phyloP scores from a whole-genome alignment of 2,888 invertebrate genomes.

The Tenthredo mesomela region DNA sequence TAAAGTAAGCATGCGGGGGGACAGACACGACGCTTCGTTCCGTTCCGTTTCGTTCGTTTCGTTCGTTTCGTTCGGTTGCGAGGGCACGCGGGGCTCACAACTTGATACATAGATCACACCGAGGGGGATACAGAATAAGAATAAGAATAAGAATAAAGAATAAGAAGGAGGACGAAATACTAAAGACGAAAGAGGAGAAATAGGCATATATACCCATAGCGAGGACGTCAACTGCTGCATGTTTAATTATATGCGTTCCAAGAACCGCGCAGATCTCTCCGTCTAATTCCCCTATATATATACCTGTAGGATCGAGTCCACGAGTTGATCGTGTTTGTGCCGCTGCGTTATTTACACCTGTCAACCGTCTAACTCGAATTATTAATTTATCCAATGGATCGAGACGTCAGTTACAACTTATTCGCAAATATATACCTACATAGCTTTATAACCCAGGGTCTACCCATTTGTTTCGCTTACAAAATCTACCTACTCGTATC shows the following conservation, averaged over 20 bases:
- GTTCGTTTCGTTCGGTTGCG: constrained; percentile 56
- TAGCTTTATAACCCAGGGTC: neutral
- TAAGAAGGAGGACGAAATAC: constrained; percentile 48
- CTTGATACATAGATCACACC: constrained; percentile 70
- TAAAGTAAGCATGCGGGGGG: constrained; percentile 71
- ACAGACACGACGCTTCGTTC: constrained; percentile 67
- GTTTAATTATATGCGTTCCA: constrained; percentile 74
- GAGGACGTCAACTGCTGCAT: constrained; percentile 54
- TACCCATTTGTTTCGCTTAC: constrained; percentile 34
- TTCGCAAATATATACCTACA: neutral
- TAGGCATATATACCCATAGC: constrained; percentile 37
- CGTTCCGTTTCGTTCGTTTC: constrained; percentile 55
- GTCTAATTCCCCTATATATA: constrained; percentile 63
- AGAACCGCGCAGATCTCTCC: constrained; percentile 68
- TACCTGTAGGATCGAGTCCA: constrained; percentile 1
- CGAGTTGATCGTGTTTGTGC: constrained; percentile 4
- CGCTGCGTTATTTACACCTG: constrained; percentile 4
- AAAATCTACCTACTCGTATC: constrained; percentile 8
- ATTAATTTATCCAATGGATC: constrained; percentile 61
- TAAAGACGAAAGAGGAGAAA: constrained; percentile 9
- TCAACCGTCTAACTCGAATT: constrained; percentile 48
- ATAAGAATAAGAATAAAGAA: constrained; percentile 4
- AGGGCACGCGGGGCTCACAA: constrained; percentile 60
- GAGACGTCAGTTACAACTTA: neutral
- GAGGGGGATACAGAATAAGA: constrained; percentile 53